Evolutionary conservation across 2,797 vertebrate genomes (phyloP).

Genomic region (Australoheros facetus): DNA sequence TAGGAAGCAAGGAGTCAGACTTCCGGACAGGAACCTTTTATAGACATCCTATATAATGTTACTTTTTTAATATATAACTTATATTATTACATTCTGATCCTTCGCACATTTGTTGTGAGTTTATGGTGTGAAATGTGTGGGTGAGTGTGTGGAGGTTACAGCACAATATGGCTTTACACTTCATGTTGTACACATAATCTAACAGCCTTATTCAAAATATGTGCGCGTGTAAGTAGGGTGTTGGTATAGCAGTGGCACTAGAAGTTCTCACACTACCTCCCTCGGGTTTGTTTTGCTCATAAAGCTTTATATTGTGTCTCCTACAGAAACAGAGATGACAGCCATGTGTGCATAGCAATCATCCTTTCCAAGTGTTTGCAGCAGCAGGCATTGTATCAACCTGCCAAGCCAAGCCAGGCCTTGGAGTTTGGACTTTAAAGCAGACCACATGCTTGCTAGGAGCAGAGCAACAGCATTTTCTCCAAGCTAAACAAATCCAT

Average conservation of each 20-base stretch:
- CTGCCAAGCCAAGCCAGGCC: constrained; percentile 54
- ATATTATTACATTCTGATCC: neutral
- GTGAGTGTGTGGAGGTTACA: constrained; percentile 20
- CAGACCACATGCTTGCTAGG: constrained; percentile 28
- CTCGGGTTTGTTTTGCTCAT: constrained; percentile 13
- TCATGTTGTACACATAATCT: constrained; percentile 26
- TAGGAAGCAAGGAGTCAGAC: neutral
- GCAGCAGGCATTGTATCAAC: constrained; percentile 35
- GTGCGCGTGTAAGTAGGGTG: neutral
- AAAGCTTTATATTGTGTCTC: constrained; percentile 19
- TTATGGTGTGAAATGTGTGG: constrained; percentile 45
- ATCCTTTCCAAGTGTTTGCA: constrained; percentile 25
- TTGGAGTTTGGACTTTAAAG: constrained; percentile 79
- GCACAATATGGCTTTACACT: constrained; percentile 45
- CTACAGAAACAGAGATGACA: neutral
- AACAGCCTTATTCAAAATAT: constrained; percentile 25
- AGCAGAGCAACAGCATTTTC: constrained; percentile 45
- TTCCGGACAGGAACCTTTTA: neutral
- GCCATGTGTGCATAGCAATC: constrained; percentile 2
- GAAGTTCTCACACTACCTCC: neutral
- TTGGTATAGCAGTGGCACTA: neutral
- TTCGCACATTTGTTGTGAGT: constrained; percentile 15
- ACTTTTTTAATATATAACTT: neutral
- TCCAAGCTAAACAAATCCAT: constrained; percentile 60
- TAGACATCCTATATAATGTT: neutral